A percentile compares a stretch with the other conserved stretches of the same genome.
phyloP scores from a whole-genome alignment of 2,113 vertebrate genomes.

The Alethe diademata region DNA sequence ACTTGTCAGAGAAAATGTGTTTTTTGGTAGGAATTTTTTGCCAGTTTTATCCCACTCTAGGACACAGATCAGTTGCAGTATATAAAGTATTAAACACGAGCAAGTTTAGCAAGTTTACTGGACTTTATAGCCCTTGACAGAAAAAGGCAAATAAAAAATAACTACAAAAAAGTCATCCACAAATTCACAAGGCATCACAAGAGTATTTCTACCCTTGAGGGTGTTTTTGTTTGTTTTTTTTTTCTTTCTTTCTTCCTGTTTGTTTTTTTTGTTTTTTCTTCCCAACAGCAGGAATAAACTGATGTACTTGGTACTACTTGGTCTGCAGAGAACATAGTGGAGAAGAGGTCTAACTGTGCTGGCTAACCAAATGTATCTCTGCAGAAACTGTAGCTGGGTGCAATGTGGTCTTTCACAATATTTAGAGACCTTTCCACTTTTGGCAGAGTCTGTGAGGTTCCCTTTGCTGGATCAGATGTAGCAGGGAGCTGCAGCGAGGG shows the following conservation, averaged over 20 bases:
- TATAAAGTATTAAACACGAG: neutral
- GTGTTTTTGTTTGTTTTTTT: too few relatives aligned
- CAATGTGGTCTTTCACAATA: neutral
- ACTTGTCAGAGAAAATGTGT: conserved; percentile 23
- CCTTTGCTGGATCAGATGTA: neutral
- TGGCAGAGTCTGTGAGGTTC: neutral
- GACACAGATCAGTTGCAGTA: neutral
- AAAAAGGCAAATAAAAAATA: neutral
- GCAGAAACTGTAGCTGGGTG: neutral
- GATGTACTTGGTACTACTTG: neutral
- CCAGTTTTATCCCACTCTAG: neutral
- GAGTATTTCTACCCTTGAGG: neutral
- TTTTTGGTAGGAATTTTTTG: conserved; percentile 13
- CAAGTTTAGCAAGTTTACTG: neutral
- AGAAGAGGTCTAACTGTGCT: neutral
- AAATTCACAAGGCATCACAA: neutral
- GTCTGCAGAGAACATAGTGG: neutral
- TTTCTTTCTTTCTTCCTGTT: too few relatives aligned
- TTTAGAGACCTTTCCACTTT: neutral
- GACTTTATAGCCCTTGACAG: neutral
- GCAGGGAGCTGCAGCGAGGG: neutral
- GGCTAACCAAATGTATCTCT: neutral
- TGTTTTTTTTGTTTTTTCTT: too few relatives aligned
- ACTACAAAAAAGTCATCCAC: neutral
- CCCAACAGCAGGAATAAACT: neutral